These are phyloP conservation scores for Bombus terrestris DNA, from an alignment of 1,140 invertebrate species.

Conservation along the genomic window DNA sequence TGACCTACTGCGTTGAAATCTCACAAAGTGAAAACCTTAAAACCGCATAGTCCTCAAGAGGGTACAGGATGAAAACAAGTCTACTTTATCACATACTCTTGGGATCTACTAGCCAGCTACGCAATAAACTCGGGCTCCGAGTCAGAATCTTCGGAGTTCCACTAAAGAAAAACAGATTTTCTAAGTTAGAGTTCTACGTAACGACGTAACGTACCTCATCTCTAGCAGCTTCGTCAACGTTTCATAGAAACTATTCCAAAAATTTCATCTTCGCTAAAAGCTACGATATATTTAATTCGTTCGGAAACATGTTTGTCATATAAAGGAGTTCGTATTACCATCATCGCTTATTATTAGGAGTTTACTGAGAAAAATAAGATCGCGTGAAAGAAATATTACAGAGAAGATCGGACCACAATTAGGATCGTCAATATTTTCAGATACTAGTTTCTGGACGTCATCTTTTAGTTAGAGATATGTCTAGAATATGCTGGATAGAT, in stretches of 20 bases:
- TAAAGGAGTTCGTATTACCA: too few relatives aligned
- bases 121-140: not conserved
- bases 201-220: not conserved
- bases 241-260: not conserved
- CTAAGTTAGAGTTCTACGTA: not conserved
- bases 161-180: slow-evolving; percentile 6
- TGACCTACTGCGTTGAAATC: not conserved
- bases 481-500: too few relatives aligned
- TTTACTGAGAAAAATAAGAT: too few relatives aligned
- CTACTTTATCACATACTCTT: slow-evolving; percentile 17
- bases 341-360: too few relatives aligned
- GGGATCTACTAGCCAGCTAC: slow-evolving; percentile 1
- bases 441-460: too few relatives aligned
- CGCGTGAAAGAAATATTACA: too few relatives aligned
- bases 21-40: not conserved
- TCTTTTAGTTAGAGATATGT: too few relatives aligned
- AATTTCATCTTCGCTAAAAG: not conserved
- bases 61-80: slow-evolving; percentile 1
- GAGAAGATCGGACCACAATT: too few relatives aligned
- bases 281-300: too few relatives aligned
- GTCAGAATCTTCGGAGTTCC: not conserved
- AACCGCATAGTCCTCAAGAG: not conserved
- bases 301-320: too few relatives aligned
- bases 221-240: not conserved
- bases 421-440: too few relatives aligned